phyloP scores from a whole-genome alignment of 2,113 vertebrate genomes.

The Nymphicus hollandicus region DNA sequence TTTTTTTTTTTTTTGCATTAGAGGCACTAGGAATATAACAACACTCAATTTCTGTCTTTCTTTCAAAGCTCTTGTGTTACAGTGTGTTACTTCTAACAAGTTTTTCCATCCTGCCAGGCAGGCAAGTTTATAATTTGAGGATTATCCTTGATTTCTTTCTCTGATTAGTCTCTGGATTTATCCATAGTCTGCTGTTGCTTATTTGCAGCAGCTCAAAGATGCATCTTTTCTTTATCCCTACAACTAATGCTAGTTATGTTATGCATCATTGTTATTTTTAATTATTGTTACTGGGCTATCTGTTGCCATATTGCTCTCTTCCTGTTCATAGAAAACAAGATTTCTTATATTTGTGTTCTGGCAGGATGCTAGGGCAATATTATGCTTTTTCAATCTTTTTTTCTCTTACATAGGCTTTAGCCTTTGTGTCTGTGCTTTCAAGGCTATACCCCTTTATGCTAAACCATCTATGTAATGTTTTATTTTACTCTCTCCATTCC shows the following conservation, averaged over 20 bases:
- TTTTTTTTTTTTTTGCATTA: background rate
- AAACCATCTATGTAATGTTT: background rate
- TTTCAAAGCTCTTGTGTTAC: background rate
- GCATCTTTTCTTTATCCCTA: background rate
- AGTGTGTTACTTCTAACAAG: background rate
- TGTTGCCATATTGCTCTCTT: background rate
- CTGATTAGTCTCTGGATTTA: background rate
- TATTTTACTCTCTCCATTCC: background rate
- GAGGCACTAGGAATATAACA: background rate
- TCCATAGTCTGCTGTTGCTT: background rate
- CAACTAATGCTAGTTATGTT: background rate
- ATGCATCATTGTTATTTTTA: background rate
- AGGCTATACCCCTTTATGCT: background rate
- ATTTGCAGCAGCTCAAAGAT: background rate
- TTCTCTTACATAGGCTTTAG: background rate
- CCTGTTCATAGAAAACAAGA: background rate
- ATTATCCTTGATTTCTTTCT: background rate
- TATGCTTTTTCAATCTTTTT: background rate
- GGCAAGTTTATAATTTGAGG: background rate
- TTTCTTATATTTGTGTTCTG: background rate
- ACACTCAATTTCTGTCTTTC: background rate
- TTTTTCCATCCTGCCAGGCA: background rate
- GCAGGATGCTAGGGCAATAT: background rate
- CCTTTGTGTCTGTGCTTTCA: background rate
- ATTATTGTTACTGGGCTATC: background rate